Conservation (phyloP, 2,888 invertebrate genomes). For the Tinea pellionella region DNA sequence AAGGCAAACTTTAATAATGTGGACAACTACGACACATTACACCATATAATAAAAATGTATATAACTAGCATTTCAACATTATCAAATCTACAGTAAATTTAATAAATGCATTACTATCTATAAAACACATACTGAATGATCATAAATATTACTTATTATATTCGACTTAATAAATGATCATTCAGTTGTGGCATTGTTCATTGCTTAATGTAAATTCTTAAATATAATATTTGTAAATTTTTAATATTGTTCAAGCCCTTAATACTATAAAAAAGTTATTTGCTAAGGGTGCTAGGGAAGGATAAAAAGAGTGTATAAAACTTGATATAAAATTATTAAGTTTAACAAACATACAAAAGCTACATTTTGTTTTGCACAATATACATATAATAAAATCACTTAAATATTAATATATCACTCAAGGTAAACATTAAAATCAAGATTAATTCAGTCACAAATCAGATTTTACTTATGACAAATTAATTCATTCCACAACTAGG, state of each 20-base stretch:
- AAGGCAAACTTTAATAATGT: background rate
- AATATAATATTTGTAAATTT: background rate
- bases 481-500: background rate
- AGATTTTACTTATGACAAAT: slow-evolving; percentile 21
- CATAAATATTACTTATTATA: background rate
- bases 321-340: slow-evolving; percentile 62
- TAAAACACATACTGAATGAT: background rate
- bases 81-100: slow-evolving; percentile 1
- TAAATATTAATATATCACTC: slow-evolving; percentile 52
- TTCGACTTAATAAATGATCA: background rate
- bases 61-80: slow-evolving; percentile 3
- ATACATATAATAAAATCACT: slow-evolving; percentile 47
- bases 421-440: slow-evolving; percentile 28
- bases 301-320: slow-evolving; percentile 69
- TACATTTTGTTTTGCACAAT: slow-evolving; percentile 41
- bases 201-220: background rate
- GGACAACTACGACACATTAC: background rate
- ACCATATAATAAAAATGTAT: background rate
- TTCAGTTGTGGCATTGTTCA: background rate
- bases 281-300: slow-evolving; percentile 65
- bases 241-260: background rate
- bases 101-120: slow-evolving; percentile 1
- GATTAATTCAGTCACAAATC: slow-evolving; percentile 34
- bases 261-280: slow-evolving; percentile 14
- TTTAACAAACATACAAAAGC: slow-evolving; percentile 68